A percentile compares a stretch with the other conserved stretches of the same genome.
Evolutionary conservation across 2,113 vertebrate species (phyloP).

Genomic region (Amphiprion percula): DNA sequence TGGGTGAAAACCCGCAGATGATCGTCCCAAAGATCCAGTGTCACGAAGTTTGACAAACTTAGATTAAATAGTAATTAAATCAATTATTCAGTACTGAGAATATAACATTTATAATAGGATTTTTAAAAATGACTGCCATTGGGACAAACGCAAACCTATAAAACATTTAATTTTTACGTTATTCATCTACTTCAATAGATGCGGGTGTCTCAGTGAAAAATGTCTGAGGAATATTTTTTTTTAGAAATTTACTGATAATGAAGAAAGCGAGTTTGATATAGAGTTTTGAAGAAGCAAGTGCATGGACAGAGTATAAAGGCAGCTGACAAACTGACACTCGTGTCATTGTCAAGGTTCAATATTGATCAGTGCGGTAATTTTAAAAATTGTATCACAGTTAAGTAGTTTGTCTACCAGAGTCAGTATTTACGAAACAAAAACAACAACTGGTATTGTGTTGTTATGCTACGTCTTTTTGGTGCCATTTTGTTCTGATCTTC

Average conservation of each 20-base stretch:
- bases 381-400: too few relatives aligned
- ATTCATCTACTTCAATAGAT: background rate
- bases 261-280: too few relatives aligned
- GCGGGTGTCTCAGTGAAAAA: background rate
- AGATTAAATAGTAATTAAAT: conserved; percentile 5
- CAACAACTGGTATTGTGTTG: too few relatives aligned
- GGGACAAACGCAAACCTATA: background rate
- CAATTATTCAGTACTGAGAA: background rate
- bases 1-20: background rate
- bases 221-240: background rate
- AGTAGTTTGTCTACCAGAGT: too few relatives aligned
- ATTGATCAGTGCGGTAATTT: too few relatives aligned
- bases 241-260: background rate
- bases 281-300: too few relatives aligned
- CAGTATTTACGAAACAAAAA: too few relatives aligned
- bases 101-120: conserved; percentile 6
- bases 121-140: background rate
- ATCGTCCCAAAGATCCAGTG: background rate
- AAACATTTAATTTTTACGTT: background rate
- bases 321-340: too few relatives aligned
- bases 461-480: too few relatives aligned
- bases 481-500: too few relatives aligned
- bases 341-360: too few relatives aligned
- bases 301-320: too few relatives aligned
- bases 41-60: background rate